Evolutionary conservation across 2,113 vertebrate species (phyloP), one percentile per base, ranked within the genome.

Genomic region (Phylloscopus trochilus): DNA sequence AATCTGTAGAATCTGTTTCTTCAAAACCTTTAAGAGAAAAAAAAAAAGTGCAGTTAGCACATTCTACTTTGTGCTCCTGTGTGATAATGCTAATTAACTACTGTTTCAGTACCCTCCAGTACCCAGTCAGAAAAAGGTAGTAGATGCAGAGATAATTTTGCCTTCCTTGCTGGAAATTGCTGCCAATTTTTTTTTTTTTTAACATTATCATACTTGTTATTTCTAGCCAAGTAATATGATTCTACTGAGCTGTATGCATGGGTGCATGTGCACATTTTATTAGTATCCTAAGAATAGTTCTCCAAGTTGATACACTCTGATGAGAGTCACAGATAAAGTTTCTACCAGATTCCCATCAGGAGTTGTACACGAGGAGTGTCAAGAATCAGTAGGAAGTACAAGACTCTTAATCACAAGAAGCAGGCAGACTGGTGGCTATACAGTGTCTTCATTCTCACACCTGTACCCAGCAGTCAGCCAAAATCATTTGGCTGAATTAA

Each of bases 281-380:
- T 56, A 86, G 69, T 58, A 53, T 17, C 20, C 53, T 23, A 89
- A 72, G 19, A 75, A 31, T 9, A 60, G 64, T 39, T 85, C 68
- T 37, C 4, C 0, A 21, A 90, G 72, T 88, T 83, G 7, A 2
- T 73, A 24, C 47, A 67, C 37, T 59, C 56, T 78, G 75, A 69
- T 66, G 30, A 67, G 79, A 60, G 35, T 58, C 49, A 27, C 53
- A 72, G 52, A 27, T 35, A 33, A 62, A 83, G 39, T 6, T 63
- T 89, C 58, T 63, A 8, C 58, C 56, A 84, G 49, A 16, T 24
- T 79, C 22, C 75, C 47, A 33, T 83, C 26, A 79, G 83, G 31
- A 63, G 7, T 8, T 63, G 37, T 13, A 24, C 3, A 3, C 0
- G 1, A 74, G 4, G 26, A 83, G 33, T 15, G 68, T 16, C 3